Conservation (phyloP, 2,113 vertebrate species). For the Rhinogobius similis region DNA sequence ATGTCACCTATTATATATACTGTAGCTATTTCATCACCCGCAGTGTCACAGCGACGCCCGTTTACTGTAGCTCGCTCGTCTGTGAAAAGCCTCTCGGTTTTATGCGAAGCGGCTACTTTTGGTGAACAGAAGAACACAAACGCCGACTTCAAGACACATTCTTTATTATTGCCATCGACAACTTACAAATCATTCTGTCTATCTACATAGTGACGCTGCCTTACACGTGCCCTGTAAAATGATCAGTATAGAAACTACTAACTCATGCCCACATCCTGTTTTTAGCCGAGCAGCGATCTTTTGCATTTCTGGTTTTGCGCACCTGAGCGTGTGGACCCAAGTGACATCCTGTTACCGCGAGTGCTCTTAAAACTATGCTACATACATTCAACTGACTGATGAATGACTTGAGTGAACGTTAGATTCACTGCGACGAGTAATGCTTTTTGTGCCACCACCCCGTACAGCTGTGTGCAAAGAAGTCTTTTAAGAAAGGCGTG, state of each 20-base stretch:
- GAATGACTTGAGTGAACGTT: slow-evolving; percentile 24
- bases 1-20: neutral
- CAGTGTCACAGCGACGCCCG: neutral
- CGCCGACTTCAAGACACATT: neutral
- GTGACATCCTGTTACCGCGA: neutral
- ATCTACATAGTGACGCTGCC: slow-evolving; percentile 14
- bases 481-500: neutral
- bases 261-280: slow-evolving; percentile 78
- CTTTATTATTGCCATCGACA: slow-evolving; percentile 1
- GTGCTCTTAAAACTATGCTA: neutral
- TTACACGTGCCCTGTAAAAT: neutral
- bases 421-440: slow-evolving; percentile 43
- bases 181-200: slow-evolving; percentile 26
- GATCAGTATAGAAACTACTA: slow-evolving; percentile 47
- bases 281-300: slow-evolving; percentile 47
- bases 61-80: neutral
- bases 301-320: slow-evolving; percentile 36
- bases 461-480: slow-evolving; percentile 2
- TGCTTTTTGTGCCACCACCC: slow-evolving; percentile 44
- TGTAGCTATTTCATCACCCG: too few species aligned
- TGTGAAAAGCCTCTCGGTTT: too few species aligned
- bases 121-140: neutral
- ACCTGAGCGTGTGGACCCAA: slow-evolving; percentile 17
- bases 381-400: slow-evolving; percentile 7
- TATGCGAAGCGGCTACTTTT: neutral